Base-by-base conservation (phyloP, 2,113 vertebrate genomes). In the Corvus moneduloides region DNA sequence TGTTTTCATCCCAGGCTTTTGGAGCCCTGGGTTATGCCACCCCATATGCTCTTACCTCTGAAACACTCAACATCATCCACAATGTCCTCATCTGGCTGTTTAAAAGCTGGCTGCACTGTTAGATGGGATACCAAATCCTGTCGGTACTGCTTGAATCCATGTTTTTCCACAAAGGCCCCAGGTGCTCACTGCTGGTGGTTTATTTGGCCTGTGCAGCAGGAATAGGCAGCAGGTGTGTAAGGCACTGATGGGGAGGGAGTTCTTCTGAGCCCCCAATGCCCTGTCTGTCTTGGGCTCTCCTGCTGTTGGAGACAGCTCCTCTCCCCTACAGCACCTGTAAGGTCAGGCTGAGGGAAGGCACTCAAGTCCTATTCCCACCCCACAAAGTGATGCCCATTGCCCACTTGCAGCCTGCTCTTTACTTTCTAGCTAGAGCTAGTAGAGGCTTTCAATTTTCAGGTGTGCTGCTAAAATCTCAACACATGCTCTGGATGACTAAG, bases 31-130 rank as follows among this genome's bases (percentile, higher is more conserved):
- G 20, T 56, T 82, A 6, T 17, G 30, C 48, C 28, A 71, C n/a
- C 24, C 9, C 3, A 0, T 55, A 16, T 1, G 0, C 7, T 64
- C 33, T 35, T 22, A 8, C 33, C 9, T 32, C 37, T 49, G 18
- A 39, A 76, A 37, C 0, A 2, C 39, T 37, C 51, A 46, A 2
- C 7, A 6, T 28, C 58, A 59, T 32, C 37, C 6, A 1, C n/a
- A 44, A 5, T 24, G 32, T 18, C 54, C 49, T 62, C 35, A 6
- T 26, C 37, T 41, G 22, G 52, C 64, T 81, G 51, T 35, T 41
- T 32, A 69, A 51, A 43, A 77, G 61, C 51, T 72, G 54, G 11
- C 27, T 35, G 28, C 20, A 39, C 6, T 4, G 10, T 64, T 32
- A 37, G 35, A 6, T 55, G 17, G 20, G 37, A 56, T 9, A 59